These are phyloP conservation scores for Echeneis naucrates DNA, from an alignment of 2,797 vertebrate species.

Conservation along the genomic window DNA sequence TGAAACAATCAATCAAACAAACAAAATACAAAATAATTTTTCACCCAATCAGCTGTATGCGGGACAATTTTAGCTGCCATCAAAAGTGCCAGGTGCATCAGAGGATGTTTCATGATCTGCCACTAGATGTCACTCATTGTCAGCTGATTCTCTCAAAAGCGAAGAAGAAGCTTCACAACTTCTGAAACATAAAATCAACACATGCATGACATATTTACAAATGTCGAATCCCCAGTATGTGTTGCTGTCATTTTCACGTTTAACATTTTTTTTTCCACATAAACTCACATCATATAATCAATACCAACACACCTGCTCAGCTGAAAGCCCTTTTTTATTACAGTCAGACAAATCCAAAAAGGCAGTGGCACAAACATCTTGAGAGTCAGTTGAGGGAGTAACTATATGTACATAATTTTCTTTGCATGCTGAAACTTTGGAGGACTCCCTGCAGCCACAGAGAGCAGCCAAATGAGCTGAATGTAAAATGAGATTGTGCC, in stretches of 20 bases:
- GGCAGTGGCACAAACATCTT: conserved; percentile 42
- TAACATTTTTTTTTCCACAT: not conserved
- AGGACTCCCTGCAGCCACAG: conserved; percentile 30
- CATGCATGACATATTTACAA: not conserved
- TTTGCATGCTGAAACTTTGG: conserved; percentile 62
- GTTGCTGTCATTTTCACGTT: not conserved
- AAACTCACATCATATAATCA: not conserved
- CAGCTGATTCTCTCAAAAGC: conserved; percentile 37
- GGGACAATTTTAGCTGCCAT: not conserved
- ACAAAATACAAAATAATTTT: too few relatives aligned
- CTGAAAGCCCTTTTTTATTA: not conserved
- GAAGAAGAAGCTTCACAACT: conserved; percentile 4
- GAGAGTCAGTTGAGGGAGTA: conserved; percentile 32
- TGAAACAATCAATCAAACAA: too few relatives aligned
- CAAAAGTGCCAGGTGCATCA: not conserved
- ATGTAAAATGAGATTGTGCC: conserved; percentile 71
- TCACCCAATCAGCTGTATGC: not conserved
- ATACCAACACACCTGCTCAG: conserved; percentile 3
- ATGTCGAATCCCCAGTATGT: not conserved
- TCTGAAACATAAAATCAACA: conserved; percentile 2
- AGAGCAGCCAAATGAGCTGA: conserved; percentile 53
- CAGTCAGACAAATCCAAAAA: conserved; percentile 45
- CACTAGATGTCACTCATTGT: conserved; percentile 80
- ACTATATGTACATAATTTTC: conserved; percentile 46
- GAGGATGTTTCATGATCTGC: conserved; percentile 44